phyloP scores from a whole-genome alignment of 1,140 invertebrate genomes.

The Rhyacophila brunnea region DNA sequence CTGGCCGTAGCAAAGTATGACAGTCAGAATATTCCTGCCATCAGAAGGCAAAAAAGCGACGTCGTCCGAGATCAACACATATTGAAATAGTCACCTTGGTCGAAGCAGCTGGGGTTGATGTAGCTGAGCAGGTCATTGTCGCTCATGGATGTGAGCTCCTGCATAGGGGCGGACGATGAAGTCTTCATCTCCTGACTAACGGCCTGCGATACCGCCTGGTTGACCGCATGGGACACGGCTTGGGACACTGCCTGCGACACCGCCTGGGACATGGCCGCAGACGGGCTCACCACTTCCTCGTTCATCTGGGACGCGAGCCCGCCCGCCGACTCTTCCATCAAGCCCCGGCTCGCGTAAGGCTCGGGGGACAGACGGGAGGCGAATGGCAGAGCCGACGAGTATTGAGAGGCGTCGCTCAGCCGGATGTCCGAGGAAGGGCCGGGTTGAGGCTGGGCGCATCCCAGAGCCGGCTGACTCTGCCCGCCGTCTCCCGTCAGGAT shows the following conservation, averaged over 20 bases:
- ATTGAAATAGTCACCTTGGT: constrained; percentile 60
- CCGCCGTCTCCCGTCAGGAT: constrained; percentile 47
- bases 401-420: constrained; percentile 47
- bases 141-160: constrained; percentile 76
- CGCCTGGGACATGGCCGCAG: constrained; percentile 51
- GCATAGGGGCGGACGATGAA: constrained; percentile 53
- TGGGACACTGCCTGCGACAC: constrained; percentile 62
- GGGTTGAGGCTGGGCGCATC: constrained; percentile 47
- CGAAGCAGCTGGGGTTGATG: constrained; percentile 83
- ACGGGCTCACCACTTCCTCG: constrained; percentile 45
- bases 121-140: constrained; percentile 82
- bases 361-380: constrained; percentile 45
- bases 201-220: constrained; percentile 59
- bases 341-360: constrained; percentile 16
- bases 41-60: background rate
- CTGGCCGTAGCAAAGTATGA: no score
- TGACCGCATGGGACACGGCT: constrained; percentile 58
- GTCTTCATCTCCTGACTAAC: constrained; percentile 62
- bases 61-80: background rate
- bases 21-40: no score
- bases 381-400: constrained; percentile 41
- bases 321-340: constrained; percentile 17
- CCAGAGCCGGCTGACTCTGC: constrained; percentile 20
- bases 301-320: constrained; percentile 29
- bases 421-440: constrained; percentile 41